Base-by-base conservation (phyloP, 2,888 invertebrate genomes). In the Agriopis leucophaearia region DNA sequence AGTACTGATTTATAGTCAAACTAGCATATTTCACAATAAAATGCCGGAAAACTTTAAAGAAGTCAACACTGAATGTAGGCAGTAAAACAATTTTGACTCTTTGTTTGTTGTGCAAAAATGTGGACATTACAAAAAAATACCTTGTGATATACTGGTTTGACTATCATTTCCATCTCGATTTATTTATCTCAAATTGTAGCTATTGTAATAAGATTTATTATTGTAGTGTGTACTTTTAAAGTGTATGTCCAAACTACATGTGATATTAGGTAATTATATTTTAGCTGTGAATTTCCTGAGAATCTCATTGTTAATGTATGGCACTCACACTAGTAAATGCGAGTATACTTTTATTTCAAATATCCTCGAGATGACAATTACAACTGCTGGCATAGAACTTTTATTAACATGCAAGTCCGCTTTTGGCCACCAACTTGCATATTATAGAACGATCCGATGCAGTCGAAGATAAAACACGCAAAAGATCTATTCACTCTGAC, bases 161-260 rank as follows among this genome's bases (percentile, higher is more conserved):
- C 40, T 12, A 36, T 12, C 2, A 27, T 16, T 27, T 18, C 0
- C 8, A 47, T 35, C 27, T 36, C 35, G 18, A 40, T 9, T 44
- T 56, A 42, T 42, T 36, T 36, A 36, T 57, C 36, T 57, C 45
- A 45, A 45, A 36, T 18, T 36, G 57, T 57, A 3, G 1, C 3
- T 55, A 13, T 27, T 42, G n/a, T 35, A 15, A 57, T 57, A 44
- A 57, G 27, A 9, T 27, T 27, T 27, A 5, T 42, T 44, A 15
- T 35, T 27, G n/a, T 47, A 45, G 57, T 12, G 36, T 7, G 13
- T 44, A 70, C 36, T 69, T 65, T 60, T 68, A 35, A 60, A 44
- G 80, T 81, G 77, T 64, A 66, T 81, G 82, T 81, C 78, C 75
- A 76, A 83, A 76, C 61, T 83, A 74, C 72, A 82, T 84, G 84